Evolutionary conservation across 2,797 vertebrate genomes (phyloP), one percentile per base, ranked within the genome.

Genomic region (Holocentrus rufus): DNA sequence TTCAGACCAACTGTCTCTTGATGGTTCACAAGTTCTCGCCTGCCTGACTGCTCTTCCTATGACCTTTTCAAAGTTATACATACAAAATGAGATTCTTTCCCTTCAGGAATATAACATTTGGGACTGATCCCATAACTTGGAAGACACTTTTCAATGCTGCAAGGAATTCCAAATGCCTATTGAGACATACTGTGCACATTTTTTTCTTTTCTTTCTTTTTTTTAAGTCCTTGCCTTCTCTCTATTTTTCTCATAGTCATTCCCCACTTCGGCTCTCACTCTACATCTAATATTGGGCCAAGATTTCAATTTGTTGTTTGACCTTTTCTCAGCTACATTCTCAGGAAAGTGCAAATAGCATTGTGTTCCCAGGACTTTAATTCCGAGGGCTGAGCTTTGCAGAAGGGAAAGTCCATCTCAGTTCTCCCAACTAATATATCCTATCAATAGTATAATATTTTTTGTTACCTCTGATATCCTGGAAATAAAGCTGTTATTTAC

Each of bases 21-120:
- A 72, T 84, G 84, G 74, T 88, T 90, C 82, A 68, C 72, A 67
- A 85, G 84, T 90, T 90, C 87, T 88, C 81, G 72, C 71, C 69
- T 81, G 83, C 87, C 81, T 79, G 78, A 84, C 89, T 90, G 83
- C 87, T 92, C 82, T 85, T 77, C 69, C 34, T 2, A 63, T 93
- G 93, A 94, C 93, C 92, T 94, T 94, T 93, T 89, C 88, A 90
- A 91, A 92, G 87, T 91, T 88, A 93, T 92, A 90, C 90, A 91
- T 91, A 89, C 71, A 84, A 87, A 92, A 94, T 92, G 84, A 93
- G 92, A 91, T 85, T 90, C 67, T 82, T 78, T 87, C 85, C 87
- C 89, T 87, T 83, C 76, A 89, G 91, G 87, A 91, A 81, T 82
- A 80, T 68, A 81, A 86, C 88, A 85, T 91, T 88, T 80, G 82